Evolutionary conservation across 2,797 vertebrate species (phyloP).

Genomic region (Phrynocephalus guinanensis): DNA sequence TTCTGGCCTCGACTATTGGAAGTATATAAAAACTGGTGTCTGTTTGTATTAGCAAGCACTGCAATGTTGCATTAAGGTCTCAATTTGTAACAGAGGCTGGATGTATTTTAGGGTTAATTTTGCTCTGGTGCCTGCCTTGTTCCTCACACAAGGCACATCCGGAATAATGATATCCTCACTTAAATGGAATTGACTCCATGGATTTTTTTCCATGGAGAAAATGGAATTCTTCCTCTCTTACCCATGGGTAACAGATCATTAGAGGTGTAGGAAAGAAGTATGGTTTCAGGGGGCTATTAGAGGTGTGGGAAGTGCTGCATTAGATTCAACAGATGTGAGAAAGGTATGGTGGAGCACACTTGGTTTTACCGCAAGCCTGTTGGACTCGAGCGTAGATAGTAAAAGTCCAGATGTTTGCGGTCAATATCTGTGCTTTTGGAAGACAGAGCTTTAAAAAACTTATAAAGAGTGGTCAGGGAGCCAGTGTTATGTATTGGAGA

Average conservation of each 20-base stretch:
- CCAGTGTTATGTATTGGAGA: no score
- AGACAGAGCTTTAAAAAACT: no score
- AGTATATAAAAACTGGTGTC: neutral
- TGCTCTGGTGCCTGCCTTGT: neutral
- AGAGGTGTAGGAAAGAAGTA: neutral
- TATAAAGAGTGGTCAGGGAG: no score
- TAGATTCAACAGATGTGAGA: neutral
- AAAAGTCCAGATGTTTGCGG: neutral
- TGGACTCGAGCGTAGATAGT: neutral
- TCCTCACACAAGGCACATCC: neutral
- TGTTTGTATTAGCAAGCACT: neutral
- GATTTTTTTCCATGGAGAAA: no score
- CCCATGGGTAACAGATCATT: neutral
- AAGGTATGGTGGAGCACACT: neutral
- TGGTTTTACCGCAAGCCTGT: neutral
- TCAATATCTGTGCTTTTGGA: neutral
- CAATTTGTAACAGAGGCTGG: neutral
- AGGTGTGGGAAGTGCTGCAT: no score
- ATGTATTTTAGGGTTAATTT: neutral
- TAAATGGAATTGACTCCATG: neutral
- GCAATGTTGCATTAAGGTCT: neutral
- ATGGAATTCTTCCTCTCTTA: neutral
- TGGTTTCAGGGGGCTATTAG: neutral
- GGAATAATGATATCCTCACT: neutral
- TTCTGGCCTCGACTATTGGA: neutral